Conservation (phyloP, 2,888 invertebrate species). For the Perdita meconis region DNA sequence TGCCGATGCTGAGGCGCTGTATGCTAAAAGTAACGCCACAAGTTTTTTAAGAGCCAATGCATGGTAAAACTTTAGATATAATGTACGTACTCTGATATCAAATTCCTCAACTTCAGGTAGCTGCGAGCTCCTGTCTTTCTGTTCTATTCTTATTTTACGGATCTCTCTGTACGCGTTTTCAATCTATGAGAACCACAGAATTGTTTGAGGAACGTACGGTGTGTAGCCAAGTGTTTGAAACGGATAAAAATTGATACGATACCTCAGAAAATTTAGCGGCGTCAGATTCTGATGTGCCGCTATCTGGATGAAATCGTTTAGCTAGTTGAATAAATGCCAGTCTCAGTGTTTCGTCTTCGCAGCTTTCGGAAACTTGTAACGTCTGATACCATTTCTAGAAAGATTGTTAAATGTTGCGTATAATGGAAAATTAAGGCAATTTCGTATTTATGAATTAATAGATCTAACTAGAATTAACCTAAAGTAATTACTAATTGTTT, state of each 20-base stretch:
- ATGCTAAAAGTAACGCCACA: constrained; percentile 85
- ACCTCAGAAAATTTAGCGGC: constrained; percentile 90
- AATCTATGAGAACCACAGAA: constrained; percentile 81
- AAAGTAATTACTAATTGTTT: too few species aligned
- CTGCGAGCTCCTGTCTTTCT: constrained; percentile 85
- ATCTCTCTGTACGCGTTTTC: constrained; percentile 90
- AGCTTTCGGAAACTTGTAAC: constrained; percentile 88
- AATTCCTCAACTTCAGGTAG: constrained; percentile 85
- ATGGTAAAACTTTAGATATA: constrained; percentile 3
- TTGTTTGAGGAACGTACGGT: too few species aligned
- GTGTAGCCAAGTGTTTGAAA: constrained; percentile 8
- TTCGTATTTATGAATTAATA: too few species aligned
- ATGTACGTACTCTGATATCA: constrained; percentile 87
- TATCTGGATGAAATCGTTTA: constrained; percentile 94
- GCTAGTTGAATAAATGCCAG: constrained; percentile 90
- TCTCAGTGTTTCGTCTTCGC: constrained; percentile 90
- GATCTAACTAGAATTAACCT: too few species aligned
- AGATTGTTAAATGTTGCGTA: constrained; percentile 1
- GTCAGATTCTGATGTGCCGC: constrained; percentile 89
- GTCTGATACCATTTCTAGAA: constrained; percentile 88
- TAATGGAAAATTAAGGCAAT: too few species aligned
- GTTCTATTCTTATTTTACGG: constrained; percentile 66
- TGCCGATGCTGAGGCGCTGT: constrained; percentile 95
- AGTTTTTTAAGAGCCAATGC: constrained; percentile 12
- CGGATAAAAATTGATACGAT: constrained; percentile 34